Percentiles rank a stretch among this genome's conserved stretches.
Conservation (phyloP, 2,888 invertebrate genomes). For the Taphrorychus bicolor region DNA sequence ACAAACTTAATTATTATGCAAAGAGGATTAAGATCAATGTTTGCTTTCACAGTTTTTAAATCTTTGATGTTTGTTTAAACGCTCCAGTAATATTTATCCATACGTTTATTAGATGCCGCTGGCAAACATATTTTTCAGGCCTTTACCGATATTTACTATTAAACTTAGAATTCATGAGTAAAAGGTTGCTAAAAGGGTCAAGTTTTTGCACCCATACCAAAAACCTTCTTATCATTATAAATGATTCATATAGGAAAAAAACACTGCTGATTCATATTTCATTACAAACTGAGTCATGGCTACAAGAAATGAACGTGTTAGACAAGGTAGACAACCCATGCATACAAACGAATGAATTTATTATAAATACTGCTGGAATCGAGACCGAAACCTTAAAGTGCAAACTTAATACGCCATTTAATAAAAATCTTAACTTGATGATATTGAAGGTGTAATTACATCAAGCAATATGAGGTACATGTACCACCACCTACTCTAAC, state of each 20-base stretch:
- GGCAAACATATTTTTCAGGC: background rate
- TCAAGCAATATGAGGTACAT: too few relatives aligned
- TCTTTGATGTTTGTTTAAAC: conserved; percentile 10
- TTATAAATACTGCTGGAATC: conserved; percentile 12
- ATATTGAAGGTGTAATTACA: too few relatives aligned
- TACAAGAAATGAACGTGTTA: conserved; percentile 26
- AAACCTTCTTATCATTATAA: too few relatives aligned
- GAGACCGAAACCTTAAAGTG: background rate
- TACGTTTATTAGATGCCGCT: background rate
- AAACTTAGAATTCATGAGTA: too few relatives aligned
- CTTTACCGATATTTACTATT: background rate
- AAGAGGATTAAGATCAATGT: background rate
- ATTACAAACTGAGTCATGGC: conserved; percentile 14
- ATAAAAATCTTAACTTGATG: too few relatives aligned
- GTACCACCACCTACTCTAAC: too few relatives aligned
- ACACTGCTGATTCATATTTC: conserved; percentile 5
- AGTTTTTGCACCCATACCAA: too few relatives aligned
- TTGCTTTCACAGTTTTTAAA: background rate
- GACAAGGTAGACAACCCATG: conserved; percentile 14
- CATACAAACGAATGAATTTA: conserved; percentile 21
- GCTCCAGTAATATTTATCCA: background rate
- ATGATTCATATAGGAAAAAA: too few relatives aligned
- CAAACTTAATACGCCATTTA: background rate
- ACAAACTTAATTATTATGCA: background rate
- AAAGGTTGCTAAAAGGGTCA: too few relatives aligned